Percentiles rank a stretch among this genome's conserved stretches.
Conservation (phyloP, 2,113 vertebrate species). For the Lethenteron reissneri region DNA sequence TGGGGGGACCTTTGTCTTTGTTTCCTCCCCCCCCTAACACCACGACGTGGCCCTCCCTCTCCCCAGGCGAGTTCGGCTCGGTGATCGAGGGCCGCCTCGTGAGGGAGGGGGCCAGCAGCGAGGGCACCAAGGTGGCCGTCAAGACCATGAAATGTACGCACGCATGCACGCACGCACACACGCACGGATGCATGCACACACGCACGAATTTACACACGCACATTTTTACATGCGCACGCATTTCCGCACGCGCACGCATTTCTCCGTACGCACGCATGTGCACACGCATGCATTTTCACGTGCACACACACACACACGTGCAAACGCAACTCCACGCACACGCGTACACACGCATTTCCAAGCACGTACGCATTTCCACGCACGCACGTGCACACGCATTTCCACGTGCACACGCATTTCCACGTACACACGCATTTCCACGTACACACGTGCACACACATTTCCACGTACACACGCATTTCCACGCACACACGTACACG, state of each 20-base stretch:
- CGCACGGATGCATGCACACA: neutral
- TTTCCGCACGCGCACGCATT: neutral
- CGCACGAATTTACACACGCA: neutral
- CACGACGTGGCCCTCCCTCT: neutral
- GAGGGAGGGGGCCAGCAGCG: slow-evolving; percentile 28
- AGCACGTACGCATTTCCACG: neutral
- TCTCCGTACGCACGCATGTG: neutral
- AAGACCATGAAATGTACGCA: slow-evolving; percentile 97
- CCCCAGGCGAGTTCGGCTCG: slow-evolving; percentile 76
- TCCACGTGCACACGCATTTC: neutral
- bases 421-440: neutral
- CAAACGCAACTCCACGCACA: neutral
- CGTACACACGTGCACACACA: neutral
- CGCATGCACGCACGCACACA: neutral
- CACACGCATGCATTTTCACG: neutral
- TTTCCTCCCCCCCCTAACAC: too few species aligned
- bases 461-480: neutral
- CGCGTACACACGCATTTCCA: neutral
- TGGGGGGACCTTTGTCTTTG: too few species aligned
- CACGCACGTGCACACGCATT: neutral
- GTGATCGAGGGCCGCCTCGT: slow-evolving; percentile 64
- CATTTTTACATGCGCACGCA: neutral
- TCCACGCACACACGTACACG: neutral
- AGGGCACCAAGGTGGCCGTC: slow-evolving; percentile 57
- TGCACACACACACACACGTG: neutral